phyloP scores from a whole-genome alignment of 2,113 vertebrate genomes.

The Zapornia atra region DNA sequence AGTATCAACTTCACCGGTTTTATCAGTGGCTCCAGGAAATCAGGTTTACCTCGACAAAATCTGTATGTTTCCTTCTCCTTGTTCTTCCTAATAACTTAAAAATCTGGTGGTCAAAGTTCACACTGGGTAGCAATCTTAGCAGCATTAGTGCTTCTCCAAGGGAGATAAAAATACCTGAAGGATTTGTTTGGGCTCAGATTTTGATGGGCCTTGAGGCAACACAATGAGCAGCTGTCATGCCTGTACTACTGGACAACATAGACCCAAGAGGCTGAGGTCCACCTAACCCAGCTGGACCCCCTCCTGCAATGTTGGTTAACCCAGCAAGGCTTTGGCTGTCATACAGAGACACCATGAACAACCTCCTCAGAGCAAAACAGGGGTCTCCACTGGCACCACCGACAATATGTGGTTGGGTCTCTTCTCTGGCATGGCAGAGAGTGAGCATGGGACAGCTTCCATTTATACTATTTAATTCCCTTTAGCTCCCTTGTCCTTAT shows the following conservation, averaged over 20 bases:
- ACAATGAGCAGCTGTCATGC: not conserved
- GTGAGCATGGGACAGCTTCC: not conserved
- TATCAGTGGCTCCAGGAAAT: not conserved
- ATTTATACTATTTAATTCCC: not conserved
- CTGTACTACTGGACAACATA: rapidly evolving
- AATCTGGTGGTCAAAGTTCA: not conserved
- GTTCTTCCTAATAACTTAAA: not conserved
- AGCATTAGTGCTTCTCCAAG: not conserved
- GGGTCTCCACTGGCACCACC: not conserved
- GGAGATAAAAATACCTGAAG: not conserved
- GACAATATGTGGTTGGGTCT: not conserved
- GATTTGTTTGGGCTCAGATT: not conserved
- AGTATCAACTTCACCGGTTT: not conserved
- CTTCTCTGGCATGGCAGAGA: rapidly evolving
- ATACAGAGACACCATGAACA: rapidly evolving
- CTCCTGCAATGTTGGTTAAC: rapidly evolving
- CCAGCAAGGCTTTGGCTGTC: not conserved
- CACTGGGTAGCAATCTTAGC: not conserved
- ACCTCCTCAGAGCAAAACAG: not conserved
- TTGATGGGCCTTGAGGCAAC: not conserved
- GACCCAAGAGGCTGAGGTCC: not conserved
- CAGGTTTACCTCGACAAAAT: not conserved
- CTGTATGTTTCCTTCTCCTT: not conserved
- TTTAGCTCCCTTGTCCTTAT: not conserved
- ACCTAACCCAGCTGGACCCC: not conserved